Base-by-base conservation (phyloP, 2,113 vertebrate species). In the Bubo bubo region DNA sequence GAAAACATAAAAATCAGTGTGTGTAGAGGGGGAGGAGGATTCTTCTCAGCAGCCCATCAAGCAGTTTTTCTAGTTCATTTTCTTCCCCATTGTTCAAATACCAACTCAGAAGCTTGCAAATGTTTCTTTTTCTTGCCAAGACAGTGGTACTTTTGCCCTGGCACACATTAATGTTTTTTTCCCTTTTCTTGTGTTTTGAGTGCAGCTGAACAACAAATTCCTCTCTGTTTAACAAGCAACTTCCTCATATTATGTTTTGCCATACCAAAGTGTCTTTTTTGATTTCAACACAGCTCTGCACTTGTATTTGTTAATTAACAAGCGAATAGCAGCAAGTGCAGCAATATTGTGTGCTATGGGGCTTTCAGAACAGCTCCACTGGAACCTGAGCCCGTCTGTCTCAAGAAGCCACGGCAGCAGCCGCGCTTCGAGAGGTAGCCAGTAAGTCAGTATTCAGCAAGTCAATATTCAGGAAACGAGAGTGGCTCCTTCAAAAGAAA, bases 171-270 rank as follows among this genome's bases (percentile, higher is more conserved):
- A 68, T 95, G 41, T 67, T 90, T 91, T 76, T 68, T 93, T 73
- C 26, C 56, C 47, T 83, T 93, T 95, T 79, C 92, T 90, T 95
- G 91, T 95, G 74, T 92, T 97, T 95, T 94, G 93, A 97, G 89
- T 93, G 96, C 95, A 97, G 94, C 97, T 97, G 97, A 96, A 95
- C 80, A 96, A 94, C 89, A 94, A 93, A 94, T 93, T 82, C 68
- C 37, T 94, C 59, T 89, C 91, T 92, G 72, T 93, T 95, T 90
- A 91, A 80, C 71, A 95, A 95, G 95, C 87, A 91, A 73, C 89
- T 89, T 95, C 86, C 91, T 97, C 89, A 66, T 14, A 79, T 62
- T 88, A 91, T 82, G 79, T 87, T 91, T 81, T 90, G 50, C 59
- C 70, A 9, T 58, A 91, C 21, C 0, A 2, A 92, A 93, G 73